A percentile compares a stretch with the other conserved stretches of the same genome.
These are phyloP conservation scores for Andricus grossulariae DNA, from an alignment of 1,140 invertebrate genomes.

Conservation along the genomic window DNA sequence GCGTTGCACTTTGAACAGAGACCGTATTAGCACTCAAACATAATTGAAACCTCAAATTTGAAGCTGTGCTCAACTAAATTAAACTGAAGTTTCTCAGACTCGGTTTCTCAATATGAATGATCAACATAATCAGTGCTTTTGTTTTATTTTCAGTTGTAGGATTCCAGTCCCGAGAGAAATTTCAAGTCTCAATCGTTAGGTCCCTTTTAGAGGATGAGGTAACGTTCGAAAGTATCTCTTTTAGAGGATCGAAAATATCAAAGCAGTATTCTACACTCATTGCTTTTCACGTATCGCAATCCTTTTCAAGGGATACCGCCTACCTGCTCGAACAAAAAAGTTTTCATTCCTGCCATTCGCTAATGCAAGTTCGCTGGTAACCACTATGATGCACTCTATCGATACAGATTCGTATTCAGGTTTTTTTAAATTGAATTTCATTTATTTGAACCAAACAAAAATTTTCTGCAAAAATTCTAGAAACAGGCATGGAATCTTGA, in stretches of 20 bases:
- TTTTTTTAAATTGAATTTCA: background rate
- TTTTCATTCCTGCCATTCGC: slow-evolving; percentile 9
- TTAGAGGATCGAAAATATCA: slow-evolving; percentile 12
- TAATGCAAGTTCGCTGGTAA: slow-evolving; percentile 1
- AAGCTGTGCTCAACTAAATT: background rate
- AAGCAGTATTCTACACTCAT: slow-evolving; percentile 10
- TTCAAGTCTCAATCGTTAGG: background rate
- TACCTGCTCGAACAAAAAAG: slow-evolving; percentile 12
- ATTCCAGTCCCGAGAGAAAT: background rate
- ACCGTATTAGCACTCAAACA: background rate
- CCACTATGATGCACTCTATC: background rate
- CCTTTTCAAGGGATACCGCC: background rate
- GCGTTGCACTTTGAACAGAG: background rate
- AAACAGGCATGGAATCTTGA: no score
- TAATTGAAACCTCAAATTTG: background rate
- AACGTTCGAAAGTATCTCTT: slow-evolving; percentile 24
- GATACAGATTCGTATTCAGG: background rate
- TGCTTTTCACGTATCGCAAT: background rate
- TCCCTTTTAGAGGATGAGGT: background rate
- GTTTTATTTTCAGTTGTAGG: background rate
- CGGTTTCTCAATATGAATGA: no score
- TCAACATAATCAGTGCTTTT: background rate
- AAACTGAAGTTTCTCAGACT: no score
- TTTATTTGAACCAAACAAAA: background rate
- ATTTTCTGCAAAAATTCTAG: background rate